Conservation (phyloP, 2,888 invertebrate genomes). For the Apamea sordens region DNA sequence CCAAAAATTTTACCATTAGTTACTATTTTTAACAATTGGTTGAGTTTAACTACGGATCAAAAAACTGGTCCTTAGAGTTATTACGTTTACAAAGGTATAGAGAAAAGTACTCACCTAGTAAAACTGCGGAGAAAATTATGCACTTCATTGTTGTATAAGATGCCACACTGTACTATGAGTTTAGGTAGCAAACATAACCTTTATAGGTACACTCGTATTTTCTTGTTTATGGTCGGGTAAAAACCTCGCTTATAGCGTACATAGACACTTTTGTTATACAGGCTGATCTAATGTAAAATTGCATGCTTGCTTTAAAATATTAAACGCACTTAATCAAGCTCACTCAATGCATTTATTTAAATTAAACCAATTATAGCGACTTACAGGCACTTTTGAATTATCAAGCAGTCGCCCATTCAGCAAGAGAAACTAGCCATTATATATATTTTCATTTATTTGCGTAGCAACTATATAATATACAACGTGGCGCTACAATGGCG, state of each 20-base stretch:
- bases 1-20: too few relatives aligned
- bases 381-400: neutral
- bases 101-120: conserved; percentile 40
- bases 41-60: too few relatives aligned
- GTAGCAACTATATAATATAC: neutral
- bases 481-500: too few relatives aligned
- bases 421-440: neutral
- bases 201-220: conserved; percentile 31
- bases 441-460: neutral
- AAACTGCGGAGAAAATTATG: conserved; percentile 11
- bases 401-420: neutral
- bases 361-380: neutral
- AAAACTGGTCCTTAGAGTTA: too few relatives aligned
- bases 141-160: conserved; percentile 40
- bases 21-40: too few relatives aligned
- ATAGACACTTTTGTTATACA: conserved; percentile 43
- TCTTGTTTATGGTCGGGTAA: conserved; percentile 49
- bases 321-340: neutral
- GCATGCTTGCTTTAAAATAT: neutral
- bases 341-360: neutral
- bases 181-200: conserved; percentile 10
- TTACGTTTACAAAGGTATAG: neutral
- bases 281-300: conserved; percentile 12
- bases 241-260: conserved; percentile 21
- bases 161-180: conserved; percentile 22